Evolutionary conservation across 2,113 vertebrate species (phyloP), one percentile per base, ranked within the genome.

Genomic region (Sebastes fasciatus): DNA sequence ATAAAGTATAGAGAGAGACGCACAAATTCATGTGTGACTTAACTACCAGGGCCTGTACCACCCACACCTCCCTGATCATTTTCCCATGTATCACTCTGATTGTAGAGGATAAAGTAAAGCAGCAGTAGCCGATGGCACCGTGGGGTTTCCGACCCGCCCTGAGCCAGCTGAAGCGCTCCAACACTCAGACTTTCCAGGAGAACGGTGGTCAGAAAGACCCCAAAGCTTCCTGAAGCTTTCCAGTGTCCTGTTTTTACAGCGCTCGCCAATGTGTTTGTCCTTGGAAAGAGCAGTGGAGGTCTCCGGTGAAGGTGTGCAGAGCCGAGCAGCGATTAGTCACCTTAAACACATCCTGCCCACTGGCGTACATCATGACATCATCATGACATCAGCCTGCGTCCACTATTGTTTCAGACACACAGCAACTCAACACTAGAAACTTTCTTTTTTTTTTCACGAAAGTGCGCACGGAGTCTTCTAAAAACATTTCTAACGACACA

Each of bases 131-230:
- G 66, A 64, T 61, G 88, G 62, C 77, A 57, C 77, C 17, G 43
- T 2, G 13, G 82, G 69, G 72, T 88, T 90, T 82, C 87, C 70
- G 48, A 40, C 72, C 81, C 58, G 52, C 74, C 73, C 79, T 16
- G 54, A 63, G 63, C n/a, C 66, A 11, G 75, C 77, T 84, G 79
- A 82, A 23, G 46, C 55, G 48, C 78, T n/a, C 80, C 26, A 51
- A 10, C 54, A 12, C 84, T 93, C 91, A 91, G 85, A 93, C 63
- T 93, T 94, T 91, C 92, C 92, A 93, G 57, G 52, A 66, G 75
- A 79, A 75, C 1, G 21, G 85, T 80, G 87, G 90, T 87, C 87
- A 73, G 77, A 77, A 79, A 76, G 82, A 88, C 72, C 89, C 85
- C 45, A 5, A 75, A 80, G 75, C 84, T 90, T 89, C 87, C 88